Conservation (phyloP, 2,113 vertebrate genomes). For the Tenrec ecaudatus region DNA sequence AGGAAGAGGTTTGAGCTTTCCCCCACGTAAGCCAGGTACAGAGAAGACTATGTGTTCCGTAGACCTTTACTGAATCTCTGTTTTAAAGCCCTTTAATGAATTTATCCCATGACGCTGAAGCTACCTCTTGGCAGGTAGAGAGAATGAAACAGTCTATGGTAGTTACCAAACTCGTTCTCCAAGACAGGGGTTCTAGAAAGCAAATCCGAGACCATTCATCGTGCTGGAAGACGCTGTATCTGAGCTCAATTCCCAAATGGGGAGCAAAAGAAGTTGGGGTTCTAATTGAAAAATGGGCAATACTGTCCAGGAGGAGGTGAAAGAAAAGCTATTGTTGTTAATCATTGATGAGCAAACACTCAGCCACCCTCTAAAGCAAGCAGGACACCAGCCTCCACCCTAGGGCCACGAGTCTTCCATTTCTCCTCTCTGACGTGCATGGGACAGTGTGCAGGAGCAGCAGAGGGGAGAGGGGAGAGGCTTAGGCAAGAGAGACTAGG, state of each 20-base stretch:
- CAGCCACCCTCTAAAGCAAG: background rate
- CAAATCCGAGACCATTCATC: background rate
- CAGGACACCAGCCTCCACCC: background rate
- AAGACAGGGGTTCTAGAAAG: background rate
- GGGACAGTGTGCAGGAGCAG: background rate
- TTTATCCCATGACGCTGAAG: background rate
- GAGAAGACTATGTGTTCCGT: background rate
- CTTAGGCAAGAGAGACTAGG: background rate
- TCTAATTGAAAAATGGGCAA: background rate
- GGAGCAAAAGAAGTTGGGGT: background rate
- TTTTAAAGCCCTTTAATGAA: constrained; percentile 34
- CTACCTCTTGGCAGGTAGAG: background rate
- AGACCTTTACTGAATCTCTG: background rate
- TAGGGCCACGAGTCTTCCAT: background rate
- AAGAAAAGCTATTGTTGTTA: background rate
- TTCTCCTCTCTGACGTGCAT: background rate
- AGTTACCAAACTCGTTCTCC: background rate
- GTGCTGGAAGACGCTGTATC: background rate
- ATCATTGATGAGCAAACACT: background rate
- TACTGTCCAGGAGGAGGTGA: background rate
- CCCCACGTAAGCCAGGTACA: background rate
- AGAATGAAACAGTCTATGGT: background rate
- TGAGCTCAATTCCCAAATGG: background rate
- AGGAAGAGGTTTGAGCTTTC: constrained; percentile 1
- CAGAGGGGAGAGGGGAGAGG: background rate